phyloP scores from a whole-genome alignment of 2,888 invertebrate genomes.

The Scotopteryx bipunctaria region DNA sequence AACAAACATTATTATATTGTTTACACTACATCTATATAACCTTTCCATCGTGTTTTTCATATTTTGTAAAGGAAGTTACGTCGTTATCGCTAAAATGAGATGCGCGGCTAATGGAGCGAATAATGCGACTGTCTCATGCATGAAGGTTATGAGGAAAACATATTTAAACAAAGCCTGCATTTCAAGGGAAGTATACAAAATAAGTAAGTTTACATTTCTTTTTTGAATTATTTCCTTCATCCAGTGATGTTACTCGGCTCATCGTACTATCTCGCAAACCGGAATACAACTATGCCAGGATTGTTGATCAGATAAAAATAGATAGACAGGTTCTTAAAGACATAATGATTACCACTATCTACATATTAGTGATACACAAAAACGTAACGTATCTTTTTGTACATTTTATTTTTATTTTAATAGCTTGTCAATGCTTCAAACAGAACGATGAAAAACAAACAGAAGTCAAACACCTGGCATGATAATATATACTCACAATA shows the following conservation, averaged over 20 bases:
- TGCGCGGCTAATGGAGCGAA: slow-evolving; percentile 21
- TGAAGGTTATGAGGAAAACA: slow-evolving; percentile 17
- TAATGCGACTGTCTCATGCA: slow-evolving; percentile 12
- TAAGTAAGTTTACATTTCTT: slow-evolving; percentile 7
- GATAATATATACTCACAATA: not conserved
- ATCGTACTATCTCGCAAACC: slow-evolving; percentile 2
- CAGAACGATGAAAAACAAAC: too few species aligned
- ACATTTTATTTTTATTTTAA: too few species aligned
- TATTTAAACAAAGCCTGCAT: slow-evolving; percentile 13
- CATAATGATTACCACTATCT: too few species aligned
- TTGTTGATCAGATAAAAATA: slow-evolving; percentile 15
- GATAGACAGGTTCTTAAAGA: slow-evolving; percentile 14
- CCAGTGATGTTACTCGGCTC: not conserved
- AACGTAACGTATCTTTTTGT: too few species aligned
- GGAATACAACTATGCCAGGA: slow-evolving; percentile 14
- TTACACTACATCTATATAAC: too few species aligned
- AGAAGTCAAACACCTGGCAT: too few species aligned
- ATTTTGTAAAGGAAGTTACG: slow-evolving; percentile 4
- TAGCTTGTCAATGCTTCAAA: too few species aligned
- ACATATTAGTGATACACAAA: too few species aligned
- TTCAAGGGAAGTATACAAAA: slow-evolving; percentile 14
- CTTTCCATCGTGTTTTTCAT: too few species aligned
- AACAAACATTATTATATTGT: not conserved
- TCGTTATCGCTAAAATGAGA: slow-evolving; percentile 20
- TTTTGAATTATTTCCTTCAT: too few species aligned